Conservation (phyloP, 2,113 vertebrate species). For the Melanostigma gelatinosum region DNA sequence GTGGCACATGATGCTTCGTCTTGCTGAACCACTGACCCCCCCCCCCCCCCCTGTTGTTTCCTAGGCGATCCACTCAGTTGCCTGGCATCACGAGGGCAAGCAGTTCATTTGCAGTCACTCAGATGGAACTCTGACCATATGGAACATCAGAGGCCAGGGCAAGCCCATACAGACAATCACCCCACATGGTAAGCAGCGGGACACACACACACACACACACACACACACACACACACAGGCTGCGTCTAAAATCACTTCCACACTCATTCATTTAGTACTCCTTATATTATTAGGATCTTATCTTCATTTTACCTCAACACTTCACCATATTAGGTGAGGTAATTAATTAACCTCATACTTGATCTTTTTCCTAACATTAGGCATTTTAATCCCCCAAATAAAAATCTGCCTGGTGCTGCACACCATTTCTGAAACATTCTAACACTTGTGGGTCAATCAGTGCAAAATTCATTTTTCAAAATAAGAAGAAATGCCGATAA, state of each 20-base stretch:
- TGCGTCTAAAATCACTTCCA: neutral
- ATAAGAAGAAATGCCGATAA: neutral
- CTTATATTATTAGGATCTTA: neutral
- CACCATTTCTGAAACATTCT: neutral
- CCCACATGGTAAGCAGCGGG: constrained; percentile 91
- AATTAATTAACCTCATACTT: neutral
- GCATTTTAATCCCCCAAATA: neutral
- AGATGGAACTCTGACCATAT: constrained; percentile 97
- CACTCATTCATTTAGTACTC: neutral
- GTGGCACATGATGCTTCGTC: constrained; percentile 50
- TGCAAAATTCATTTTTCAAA: neutral
- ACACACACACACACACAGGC: constrained; percentile 16
- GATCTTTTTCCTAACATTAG: neutral
- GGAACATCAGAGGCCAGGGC: constrained; percentile 93
- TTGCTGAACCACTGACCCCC: constrained; percentile 38
- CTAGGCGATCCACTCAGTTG: constrained; percentile 98
- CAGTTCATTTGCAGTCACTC: constrained; percentile 99
- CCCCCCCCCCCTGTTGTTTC: constrained; percentile 48
- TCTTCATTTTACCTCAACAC: neutral
- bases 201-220: constrained; percentile 3
- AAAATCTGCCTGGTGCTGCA: neutral
- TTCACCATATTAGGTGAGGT: neutral
- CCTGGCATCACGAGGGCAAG: constrained; percentile 99
- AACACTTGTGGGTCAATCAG: neutral
- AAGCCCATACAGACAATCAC: constrained; percentile 98